Conservation (phyloP, 2,797 vertebrate species). For the Rallus crepitans region DNA sequence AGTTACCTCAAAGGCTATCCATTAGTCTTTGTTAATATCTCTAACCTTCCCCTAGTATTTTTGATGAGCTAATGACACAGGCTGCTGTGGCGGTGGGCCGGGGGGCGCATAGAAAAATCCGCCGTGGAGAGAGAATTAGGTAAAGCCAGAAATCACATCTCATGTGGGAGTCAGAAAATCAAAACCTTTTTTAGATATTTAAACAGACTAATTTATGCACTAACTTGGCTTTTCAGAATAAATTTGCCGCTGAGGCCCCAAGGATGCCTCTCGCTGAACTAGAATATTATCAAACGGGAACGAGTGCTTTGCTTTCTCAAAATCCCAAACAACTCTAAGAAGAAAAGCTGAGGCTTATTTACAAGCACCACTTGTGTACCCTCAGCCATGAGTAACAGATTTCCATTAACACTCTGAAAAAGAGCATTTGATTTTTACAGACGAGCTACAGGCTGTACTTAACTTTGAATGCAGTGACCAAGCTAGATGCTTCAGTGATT, state of each 20-base stretch:
- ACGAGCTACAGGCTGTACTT: conserved; percentile 55
- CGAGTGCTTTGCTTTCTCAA: conserved; percentile 21
- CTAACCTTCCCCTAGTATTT: conserved; percentile 4
- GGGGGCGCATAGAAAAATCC: background rate
- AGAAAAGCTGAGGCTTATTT: conserved; percentile 63
- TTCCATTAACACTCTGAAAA: conserved; percentile 58
- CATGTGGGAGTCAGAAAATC: background rate
- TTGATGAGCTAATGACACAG: conserved; percentile 5
- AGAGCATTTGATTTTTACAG: conserved; percentile 61
- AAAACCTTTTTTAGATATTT: conserved; percentile 1
- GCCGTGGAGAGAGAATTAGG: background rate
- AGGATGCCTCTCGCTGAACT: conserved; percentile 18
- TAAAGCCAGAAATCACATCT: conserved; percentile 12
- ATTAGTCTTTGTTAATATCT: conserved; percentile 13
- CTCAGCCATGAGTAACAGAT: conserved; percentile 43
- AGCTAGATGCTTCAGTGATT: conserved; percentile 37
- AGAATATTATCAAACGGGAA: conserved; percentile 51
- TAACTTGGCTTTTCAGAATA: conserved; percentile 19
- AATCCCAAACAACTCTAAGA: conserved; percentile 40
- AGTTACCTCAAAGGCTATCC: background rate
- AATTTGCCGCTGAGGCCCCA: conserved; percentile 40
- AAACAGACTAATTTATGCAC: conserved; percentile 20
- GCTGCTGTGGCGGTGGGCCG: background rate
- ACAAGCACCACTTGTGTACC: conserved; percentile 52
- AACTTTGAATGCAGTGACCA: conserved; percentile 61